Percentiles rank a stretch among this genome's conserved stretches.
Evolutionary conservation across 2,888 invertebrate genomes (phyloP).

Genomic region (Cataglyphis livida): DNA sequence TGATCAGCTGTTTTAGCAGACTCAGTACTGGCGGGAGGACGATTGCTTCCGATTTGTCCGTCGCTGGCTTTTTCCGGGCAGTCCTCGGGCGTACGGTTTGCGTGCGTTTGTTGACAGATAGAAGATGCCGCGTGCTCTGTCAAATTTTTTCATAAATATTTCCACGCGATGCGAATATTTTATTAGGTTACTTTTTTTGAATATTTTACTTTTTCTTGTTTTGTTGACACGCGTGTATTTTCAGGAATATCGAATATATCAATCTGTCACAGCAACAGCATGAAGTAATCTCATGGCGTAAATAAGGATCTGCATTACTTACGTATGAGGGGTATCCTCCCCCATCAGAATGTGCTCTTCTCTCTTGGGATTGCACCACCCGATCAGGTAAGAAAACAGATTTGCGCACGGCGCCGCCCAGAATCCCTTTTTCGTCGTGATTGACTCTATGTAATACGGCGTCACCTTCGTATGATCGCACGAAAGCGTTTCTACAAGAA

Average conservation of each 20-base stretch:
- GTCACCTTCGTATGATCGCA: slow-evolving; percentile 97
- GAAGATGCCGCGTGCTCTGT: slow-evolving; percentile 93
- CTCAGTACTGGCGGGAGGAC: slow-evolving; percentile 85
- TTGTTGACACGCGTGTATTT: not conserved
- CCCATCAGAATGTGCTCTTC: slow-evolving; percentile 95
- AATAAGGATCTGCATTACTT: slow-evolving; percentile 82
- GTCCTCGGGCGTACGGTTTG: slow-evolving; percentile 94
- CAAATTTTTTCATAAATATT: slow-evolving; percentile 13
- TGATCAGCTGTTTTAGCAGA: slow-evolving; percentile 84
- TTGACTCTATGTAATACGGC: slow-evolving; percentile 96
- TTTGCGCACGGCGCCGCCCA: slow-evolving; percentile 95
- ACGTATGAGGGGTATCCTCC: slow-evolving; percentile 93
- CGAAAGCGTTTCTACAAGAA: slow-evolving; percentile 91
- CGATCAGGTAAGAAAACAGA: slow-evolving; percentile 93
- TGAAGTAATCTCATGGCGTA: not conserved
- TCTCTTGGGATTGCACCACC: slow-evolving; percentile 93
- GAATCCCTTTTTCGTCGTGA: slow-evolving; percentile 92
- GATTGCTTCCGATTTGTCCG: slow-evolving; percentile 84
- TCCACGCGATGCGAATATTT: not conserved
- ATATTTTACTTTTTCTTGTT: not conserved
- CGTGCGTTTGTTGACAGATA: slow-evolving; percentile 95
- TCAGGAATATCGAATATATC: not conserved
- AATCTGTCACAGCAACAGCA: not conserved
- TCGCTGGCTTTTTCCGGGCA: slow-evolving; percentile 88
- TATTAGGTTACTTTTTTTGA: not conserved